phyloP scores from a whole-genome alignment of 2,797 vertebrate genomes.

The Falco rusticolus region DNA sequence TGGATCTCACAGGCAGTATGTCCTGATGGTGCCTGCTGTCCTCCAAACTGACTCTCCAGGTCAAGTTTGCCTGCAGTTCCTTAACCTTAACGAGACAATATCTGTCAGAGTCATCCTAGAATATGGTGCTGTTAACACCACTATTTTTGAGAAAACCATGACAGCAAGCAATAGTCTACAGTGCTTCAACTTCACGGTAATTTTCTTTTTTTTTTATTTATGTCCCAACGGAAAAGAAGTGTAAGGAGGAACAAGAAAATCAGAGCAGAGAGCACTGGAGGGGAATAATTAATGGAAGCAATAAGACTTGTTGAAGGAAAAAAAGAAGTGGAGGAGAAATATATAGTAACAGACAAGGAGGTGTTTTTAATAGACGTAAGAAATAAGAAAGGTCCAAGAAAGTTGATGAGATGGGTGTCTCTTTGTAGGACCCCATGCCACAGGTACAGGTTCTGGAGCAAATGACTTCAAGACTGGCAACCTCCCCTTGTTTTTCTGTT shows the following conservation, averaged over 20 bases:
- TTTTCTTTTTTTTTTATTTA: background rate
- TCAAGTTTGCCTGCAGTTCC: constrained; percentile 72
- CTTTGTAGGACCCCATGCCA: background rate
- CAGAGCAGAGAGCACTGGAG: background rate
- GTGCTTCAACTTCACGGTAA: constrained; percentile 72
- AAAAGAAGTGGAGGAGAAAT: background rate
- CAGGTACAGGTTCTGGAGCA: background rate
- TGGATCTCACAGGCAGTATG: constrained; percentile 63
- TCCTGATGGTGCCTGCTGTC: constrained; percentile 72
- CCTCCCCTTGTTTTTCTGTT: background rate
- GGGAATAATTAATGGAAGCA: background rate
- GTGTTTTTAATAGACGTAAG: background rate
- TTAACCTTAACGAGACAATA: constrained; percentile 63
- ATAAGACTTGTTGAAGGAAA: background rate
- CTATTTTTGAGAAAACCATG: constrained; percentile 64
- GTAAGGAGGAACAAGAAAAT: background rate
- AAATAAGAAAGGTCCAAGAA: background rate
- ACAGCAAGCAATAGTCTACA: constrained; percentile 25
- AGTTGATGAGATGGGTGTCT: background rate
- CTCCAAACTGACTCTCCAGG: constrained; percentile 59
- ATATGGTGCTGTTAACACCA: constrained; percentile 45
- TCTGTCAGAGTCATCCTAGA: constrained; percentile 55
- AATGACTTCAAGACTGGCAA: background rate
- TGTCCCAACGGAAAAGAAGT: background rate
- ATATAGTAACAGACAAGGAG: background rate